Evolutionary conservation across 2,888 invertebrate genomes (phyloP).

Genomic region (Ennomos quercinarius): DNA sequence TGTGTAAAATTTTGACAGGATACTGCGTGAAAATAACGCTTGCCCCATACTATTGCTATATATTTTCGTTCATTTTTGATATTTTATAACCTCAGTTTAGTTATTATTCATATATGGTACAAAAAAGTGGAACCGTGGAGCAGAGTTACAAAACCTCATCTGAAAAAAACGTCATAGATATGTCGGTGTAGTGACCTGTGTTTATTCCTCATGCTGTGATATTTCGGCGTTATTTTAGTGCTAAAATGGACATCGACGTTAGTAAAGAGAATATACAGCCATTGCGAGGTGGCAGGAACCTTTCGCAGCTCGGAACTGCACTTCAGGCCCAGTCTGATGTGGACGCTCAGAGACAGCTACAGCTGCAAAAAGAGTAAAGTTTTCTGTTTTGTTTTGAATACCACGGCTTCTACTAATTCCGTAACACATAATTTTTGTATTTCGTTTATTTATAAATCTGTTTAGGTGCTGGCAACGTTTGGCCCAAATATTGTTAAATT

Average conservation of each 20-base stretch:
- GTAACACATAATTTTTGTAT: neutral
- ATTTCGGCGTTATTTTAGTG: constrained; percentile 63
- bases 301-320: constrained; percentile 91
- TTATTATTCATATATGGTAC: constrained; percentile 40
- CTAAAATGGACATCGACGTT: constrained; percentile 90
- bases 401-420: constrained; percentile 4
- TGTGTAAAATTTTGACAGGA: no score
- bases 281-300: constrained; percentile 93
- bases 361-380: constrained; percentile 89
- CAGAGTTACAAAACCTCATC: constrained; percentile 48
- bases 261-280: constrained; percentile 98
- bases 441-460: neutral
- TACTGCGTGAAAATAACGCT: no score
- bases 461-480: neutral
- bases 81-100: constrained; percentile 42
- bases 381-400: constrained; percentile 37
- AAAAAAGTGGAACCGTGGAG: constrained; percentile 40
- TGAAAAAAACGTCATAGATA: constrained; percentile 61
- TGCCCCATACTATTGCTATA: constrained; percentile 41
- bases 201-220: constrained; percentile 77
- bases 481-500: neutral
- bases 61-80: constrained; percentile 40
- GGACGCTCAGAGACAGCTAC: constrained; percentile 88
- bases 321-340: constrained; percentile 90
- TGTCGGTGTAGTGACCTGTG: constrained; percentile 71